Conservation (phyloP, 92 coral and sea anemone species). For the Umimayanthus chanpuru region DNA sequence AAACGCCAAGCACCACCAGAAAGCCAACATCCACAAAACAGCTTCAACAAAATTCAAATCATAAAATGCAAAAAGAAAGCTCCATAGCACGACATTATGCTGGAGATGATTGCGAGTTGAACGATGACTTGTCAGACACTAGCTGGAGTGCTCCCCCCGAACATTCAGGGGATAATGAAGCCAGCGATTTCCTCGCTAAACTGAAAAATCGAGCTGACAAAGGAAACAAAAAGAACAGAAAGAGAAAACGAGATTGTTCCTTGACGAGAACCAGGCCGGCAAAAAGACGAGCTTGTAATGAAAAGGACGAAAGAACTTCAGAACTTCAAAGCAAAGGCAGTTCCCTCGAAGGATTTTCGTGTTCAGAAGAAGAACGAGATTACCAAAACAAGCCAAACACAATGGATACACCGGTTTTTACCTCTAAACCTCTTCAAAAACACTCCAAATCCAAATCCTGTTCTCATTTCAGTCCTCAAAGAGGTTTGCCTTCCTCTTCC, state of each 20-base stretch:
- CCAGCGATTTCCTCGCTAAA: constrained; percentile 52
- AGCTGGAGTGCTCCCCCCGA: constrained; percentile 3
- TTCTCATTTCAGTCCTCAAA: neutral
- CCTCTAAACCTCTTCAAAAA: neutral
- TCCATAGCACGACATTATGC: neutral
- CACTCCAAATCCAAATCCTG: neutral
- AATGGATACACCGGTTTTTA: neutral
- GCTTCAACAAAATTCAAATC: constrained; percentile 16
- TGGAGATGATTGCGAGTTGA: neutral
- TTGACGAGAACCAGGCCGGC: constrained; percentile 5
- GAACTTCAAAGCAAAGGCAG: neutral
- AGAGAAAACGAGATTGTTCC: constrained; percentile 14
- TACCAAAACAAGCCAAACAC: neutral
- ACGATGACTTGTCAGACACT: neutral
- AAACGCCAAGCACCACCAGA: constrained; percentile 44
- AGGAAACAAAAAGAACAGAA: constrained; percentile 33
- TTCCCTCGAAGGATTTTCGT: neutral
- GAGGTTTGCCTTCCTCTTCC: neutral
- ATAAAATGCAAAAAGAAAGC: neutral
- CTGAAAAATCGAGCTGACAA: constrained; percentile 46
- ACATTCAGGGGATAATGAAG: constrained; percentile 42
- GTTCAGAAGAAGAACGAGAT: neutral
- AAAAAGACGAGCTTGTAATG: constrained; percentile 1
- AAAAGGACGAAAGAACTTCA: neutral
- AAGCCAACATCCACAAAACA: constrained; percentile 2